Base-by-base conservation (phyloP, 1,140 invertebrate genomes). In the Charaxes varanes region DNA sequence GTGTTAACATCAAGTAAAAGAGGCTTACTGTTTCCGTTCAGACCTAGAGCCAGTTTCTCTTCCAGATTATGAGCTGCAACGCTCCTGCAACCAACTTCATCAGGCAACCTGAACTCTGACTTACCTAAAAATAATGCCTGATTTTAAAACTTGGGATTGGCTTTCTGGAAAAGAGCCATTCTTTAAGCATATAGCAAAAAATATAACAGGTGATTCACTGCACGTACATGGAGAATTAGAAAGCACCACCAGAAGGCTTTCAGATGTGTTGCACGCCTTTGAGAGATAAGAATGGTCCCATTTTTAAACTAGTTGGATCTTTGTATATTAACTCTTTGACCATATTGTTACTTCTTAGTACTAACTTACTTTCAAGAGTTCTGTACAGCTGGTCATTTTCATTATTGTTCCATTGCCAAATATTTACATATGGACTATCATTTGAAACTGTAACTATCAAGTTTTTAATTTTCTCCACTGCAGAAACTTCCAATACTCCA, bases 11-110 rank as follows among this genome's bases (percentile, higher is more conserved):
- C 74, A 48, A 79, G 35, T 32, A 77, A 53, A 58, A 79, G 32
- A 19, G 77, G 77, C 46, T 48, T 67, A 51, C 46, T 61, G 31
- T 76, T 67, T 61, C 66, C 71, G 53, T 69, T 60, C 6, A 57
- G 60, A 14, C 77, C 77, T 37, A 77, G 50, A 11, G 74, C 72
- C 14, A 81, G 23, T 48, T 62, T 68, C 13, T 66, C 54, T 26
- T 58, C 34, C 3, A n/a, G 15, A 10, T 54, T 35, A 35, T 68
- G 58, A 1, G 57, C 33, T 17, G 63, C 38, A 10, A 81, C 12
- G 18, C 70, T 62, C 58, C 59, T 64, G 13, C 70, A 48, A 3
- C 73, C 70, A 27, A 53, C 33, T 12, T 45, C 32, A 23, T 64
- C 34, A 18, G 41, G 17, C 8, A 62, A 16, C 4, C 30, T 11